These are phyloP conservation scores for Neosilurus mollespiculum DNA, from an alignment of 2,797 vertebrate genomes.

Conservation along the genomic window DNA sequence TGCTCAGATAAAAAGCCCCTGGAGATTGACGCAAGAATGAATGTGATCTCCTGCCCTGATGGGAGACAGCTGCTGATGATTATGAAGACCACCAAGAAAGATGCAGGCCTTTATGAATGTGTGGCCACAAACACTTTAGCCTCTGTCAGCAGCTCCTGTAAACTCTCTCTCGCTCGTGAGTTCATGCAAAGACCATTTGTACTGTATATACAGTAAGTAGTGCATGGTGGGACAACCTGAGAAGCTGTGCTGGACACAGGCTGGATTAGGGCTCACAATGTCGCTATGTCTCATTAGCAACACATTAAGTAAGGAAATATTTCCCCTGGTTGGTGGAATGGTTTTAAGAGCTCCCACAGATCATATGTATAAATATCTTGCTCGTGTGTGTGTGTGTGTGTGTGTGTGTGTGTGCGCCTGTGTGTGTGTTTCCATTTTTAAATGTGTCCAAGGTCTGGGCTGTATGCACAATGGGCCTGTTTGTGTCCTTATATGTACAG, in stretches of 20 bases:
- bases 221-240: background rate
- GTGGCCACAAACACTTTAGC: conserved; percentile 88
- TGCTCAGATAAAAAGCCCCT: conserved; percentile 86
- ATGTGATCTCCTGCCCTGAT: conserved; percentile 88
- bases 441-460: background rate
- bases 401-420: background rate
- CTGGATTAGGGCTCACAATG: background rate
- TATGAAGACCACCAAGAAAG: conserved; percentile 84
- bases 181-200: conserved; percentile 20
- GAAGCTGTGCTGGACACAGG: background rate
- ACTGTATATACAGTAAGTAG: background rate
- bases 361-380: background rate
- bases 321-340: background rate
- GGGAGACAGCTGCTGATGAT: conserved; percentile 94
- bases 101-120: conserved; percentile 92
- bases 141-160: conserved; percentile 87
- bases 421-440: background rate
- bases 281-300: background rate
- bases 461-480: background rate
- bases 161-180: conserved; percentile 92
- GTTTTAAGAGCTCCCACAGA: background rate
- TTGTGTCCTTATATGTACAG: background rate
- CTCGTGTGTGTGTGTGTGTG: background rate
- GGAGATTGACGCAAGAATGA: conserved; percentile 80
- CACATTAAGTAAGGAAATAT: background rate